These are phyloP conservation scores for Chiloscyllium punctatum DNA, from an alignment of 2,797 vertebrate species.

Conservation along the genomic window DNA sequence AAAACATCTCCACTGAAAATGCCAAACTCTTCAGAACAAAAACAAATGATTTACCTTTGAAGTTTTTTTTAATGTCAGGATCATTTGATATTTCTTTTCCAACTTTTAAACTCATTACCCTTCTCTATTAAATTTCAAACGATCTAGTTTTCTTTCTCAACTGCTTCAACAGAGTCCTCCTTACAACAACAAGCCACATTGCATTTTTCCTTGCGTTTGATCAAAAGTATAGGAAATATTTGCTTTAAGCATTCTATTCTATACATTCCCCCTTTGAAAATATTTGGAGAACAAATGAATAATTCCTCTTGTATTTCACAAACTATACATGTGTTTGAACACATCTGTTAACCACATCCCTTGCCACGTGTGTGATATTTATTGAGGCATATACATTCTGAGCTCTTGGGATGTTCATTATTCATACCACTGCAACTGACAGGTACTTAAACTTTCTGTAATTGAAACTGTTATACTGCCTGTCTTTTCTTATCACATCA, in stretches of 20 bases:
- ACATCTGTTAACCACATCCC: not conserved
- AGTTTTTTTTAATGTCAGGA: not conserved
- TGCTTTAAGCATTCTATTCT: not conserved
- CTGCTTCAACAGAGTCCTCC: not conserved
- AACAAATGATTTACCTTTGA: not conserved
- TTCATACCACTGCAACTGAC: not conserved
- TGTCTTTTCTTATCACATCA: not conserved
- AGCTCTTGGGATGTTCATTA: not conserved
- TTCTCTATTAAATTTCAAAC: not conserved
- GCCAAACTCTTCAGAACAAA: not conserved
- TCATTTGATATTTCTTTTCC: not conserved
- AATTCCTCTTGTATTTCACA: not conserved
- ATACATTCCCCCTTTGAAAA: slow-evolving; percentile 12
- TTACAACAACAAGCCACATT: not conserved
- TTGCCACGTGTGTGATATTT: not conserved
- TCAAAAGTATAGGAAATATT: not conserved
- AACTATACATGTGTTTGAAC: not conserved
- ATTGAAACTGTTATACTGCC: not conserved
- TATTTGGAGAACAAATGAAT: slow-evolving; percentile 13
- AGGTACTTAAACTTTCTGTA: not conserved
- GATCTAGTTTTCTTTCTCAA: not conserved
- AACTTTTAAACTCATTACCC: not conserved
- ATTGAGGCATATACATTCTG: not conserved
- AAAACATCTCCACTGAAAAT: not conserved
- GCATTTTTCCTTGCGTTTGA: not conserved